Evolutionary conservation across 2,113 vertebrate genomes (phyloP), one percentile per base, ranked within the genome.

Genomic region (Channa maculata): DNA sequence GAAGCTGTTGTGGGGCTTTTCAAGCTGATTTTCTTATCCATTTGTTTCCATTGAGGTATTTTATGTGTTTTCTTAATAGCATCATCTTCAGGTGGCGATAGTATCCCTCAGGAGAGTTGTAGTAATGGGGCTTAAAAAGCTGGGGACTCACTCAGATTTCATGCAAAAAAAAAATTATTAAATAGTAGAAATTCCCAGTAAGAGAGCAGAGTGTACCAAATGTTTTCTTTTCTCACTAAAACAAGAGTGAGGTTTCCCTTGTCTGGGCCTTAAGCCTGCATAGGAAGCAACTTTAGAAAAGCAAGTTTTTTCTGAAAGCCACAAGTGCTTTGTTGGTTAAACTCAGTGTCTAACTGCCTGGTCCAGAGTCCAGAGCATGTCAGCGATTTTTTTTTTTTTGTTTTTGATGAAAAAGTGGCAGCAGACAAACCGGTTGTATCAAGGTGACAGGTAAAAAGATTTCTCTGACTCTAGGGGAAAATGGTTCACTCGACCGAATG

Each of bases 271-370:
- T 57, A 7, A 69, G 65, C 48, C 71, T 80, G 44, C 62, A 46
- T 15, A 67, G 88, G 86, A 91, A 83, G 83, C 72, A 68, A 79
- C 71, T 85, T 89, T 85, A 86, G 79, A 77, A 24, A 24, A 24
- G 24, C 24, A 24, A 24, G 24, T 24, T 24, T 24, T 24, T 24
- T 24, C 79, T 63, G 15, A 53, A 53, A 90, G 84, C 80, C 88
- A 46, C 88, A 66, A 82, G 67, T 53, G 77, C 70, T 63, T 66
- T 24, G 69, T 81, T 77, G 71, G 67, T 79, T 82, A 74, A 79
- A 33, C 62, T 0, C n/a, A 38, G 43, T 34, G 79, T 77, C 80
- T 41, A 24, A 58, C 38, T 52, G 66, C 51, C 46, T 4, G 50
- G 12, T 24, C 24, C 24, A 57, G 70, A 46, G 63, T 38, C 50